Base-by-base conservation (phyloP, 2,797 vertebrate species). In the Pterois miles region DNA sequence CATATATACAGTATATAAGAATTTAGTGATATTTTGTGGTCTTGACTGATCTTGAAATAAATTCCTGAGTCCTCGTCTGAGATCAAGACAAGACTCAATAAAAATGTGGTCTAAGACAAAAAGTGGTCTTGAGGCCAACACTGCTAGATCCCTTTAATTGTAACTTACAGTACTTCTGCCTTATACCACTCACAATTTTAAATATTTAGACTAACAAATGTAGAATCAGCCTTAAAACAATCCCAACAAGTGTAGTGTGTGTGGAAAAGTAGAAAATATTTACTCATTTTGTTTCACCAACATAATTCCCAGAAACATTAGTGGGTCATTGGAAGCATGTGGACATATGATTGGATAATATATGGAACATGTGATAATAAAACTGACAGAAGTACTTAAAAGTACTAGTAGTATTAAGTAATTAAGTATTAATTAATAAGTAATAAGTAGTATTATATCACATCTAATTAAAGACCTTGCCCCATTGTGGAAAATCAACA, bases 1-100 rank as follows among this genome's bases (percentile, higher is more conserved):
- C 40, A 43, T 18, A 18, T 43, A 1, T 18, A n/a, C n/a, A n/a
- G n/a, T n/a, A 14, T 43, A 43, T 43, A 43, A 2, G 0, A 0
- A 43, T 43, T 3, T 1, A 0, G 16, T 18, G 40, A 43, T 43
- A 43, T 18, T 43, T 43, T 43, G 40, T 43, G 40, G 40, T 18
- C 0, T 29, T 29, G 29, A 29, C 29, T 29, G 29, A 5, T 29
- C 29, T 43, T 43, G 0, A 0, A 8, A 43, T 18, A 43, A 43
- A 43, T 43, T 2, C 40, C 16, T 43, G 16, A 43, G 40, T 43
- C 40, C 40, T 43, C 14, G 14, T 43, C 16, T 43, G 3, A 43
- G 40, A 43, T 43, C 40, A 43, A 43, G 40, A 43, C 40, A 43
- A 43, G 40, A 43, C 40, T 1, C 14, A 7, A 43, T 8, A 4